A percentile compares a stretch with the other conserved stretches of the same genome.
Evolutionary conservation across 2,888 invertebrate species (phyloP).

Genomic region (Hirtodrosophila confusa): DNA sequence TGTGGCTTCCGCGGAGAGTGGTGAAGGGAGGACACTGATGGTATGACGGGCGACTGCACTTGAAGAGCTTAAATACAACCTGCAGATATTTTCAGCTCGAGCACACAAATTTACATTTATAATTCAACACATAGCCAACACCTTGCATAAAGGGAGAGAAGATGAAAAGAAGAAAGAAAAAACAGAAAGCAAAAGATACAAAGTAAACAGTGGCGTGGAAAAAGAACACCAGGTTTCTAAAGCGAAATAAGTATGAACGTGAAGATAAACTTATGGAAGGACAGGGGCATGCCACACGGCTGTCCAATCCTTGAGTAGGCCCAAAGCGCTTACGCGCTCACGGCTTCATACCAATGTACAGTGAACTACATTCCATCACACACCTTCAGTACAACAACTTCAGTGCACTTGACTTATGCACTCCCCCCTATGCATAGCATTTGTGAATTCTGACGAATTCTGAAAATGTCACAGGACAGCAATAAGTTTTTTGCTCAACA

Average conservation of each 20-base stretch:
- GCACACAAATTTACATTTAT: slow-evolving; percentile 66
- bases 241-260: slow-evolving; percentile 7
- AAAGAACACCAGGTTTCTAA: slow-evolving; percentile 3
- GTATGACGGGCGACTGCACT: slow-evolving; percentile 21
- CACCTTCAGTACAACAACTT: neutral
- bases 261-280: neutral
- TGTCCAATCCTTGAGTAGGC: slow-evolving; percentile 27
- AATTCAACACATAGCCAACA: slow-evolving; percentile 46
- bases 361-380: too few relatives aligned
- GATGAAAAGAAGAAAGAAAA: slow-evolving; percentile 11
- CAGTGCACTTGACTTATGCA: slow-evolving; percentile 26
- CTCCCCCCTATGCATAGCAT: slow-evolving; percentile 24
- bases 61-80: slow-evolving; percentile 46
- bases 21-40: neutral
- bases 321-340: slow-evolving; percentile 42
- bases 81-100: slow-evolving; percentile 54
- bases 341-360: neutral
- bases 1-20: neutral
- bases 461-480: slow-evolving; percentile 4
- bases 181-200: slow-evolving; percentile 14
- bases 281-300: slow-evolving; percentile 2
- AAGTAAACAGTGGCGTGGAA: slow-evolving; percentile 9
- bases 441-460: slow-evolving; percentile 22
- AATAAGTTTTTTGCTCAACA: slow-evolving; percentile 5
- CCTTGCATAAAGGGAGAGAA: slow-evolving; percentile 22